A percentile compares a stretch with the other conserved stretches of the same genome.
Conservation (phyloP, 2,888 invertebrate species). For the Brachyopa scutellaris region DNA sequence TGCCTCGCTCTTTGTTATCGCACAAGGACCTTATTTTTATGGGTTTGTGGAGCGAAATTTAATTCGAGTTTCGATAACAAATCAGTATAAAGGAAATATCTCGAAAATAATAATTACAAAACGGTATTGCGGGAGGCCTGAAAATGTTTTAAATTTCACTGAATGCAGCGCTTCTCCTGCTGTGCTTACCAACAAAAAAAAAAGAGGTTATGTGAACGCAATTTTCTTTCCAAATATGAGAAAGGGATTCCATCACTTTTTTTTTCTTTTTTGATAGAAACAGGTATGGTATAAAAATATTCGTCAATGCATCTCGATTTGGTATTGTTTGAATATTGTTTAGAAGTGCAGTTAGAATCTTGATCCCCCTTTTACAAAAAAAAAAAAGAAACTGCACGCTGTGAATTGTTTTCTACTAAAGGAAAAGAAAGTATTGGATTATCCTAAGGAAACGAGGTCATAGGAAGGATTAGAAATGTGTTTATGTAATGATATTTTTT, state of each 20-base stretch:
- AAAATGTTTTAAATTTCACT: constrained; percentile 67
- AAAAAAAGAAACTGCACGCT: constrained; percentile 18
- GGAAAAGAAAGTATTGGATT: constrained; percentile 27
- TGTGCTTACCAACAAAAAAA: constrained; percentile 40
- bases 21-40: constrained; percentile 71
- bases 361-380: not conserved
- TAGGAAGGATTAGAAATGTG: constrained; percentile 55
- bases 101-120: constrained; percentile 57
- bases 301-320: constrained; percentile 52
- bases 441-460: constrained; percentile 55
- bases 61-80: constrained; percentile 68
- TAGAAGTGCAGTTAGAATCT: constrained; percentile 23
- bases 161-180: constrained; percentile 48
- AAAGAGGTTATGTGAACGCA: constrained; percentile 47
- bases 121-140: constrained; percentile 71
- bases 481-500: constrained; percentile 23
- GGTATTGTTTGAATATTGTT: constrained; percentile 60
- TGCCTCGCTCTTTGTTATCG: constrained; percentile 61
- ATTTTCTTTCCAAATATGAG: not conserved
- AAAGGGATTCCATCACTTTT: constrained; percentile 62
- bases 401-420: constrained; percentile 10
- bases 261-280: constrained; percentile 61
- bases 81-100: constrained; percentile 41
- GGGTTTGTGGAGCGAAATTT: constrained; percentile 72
- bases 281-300: constrained; percentile 53